Percentiles rank a stretch among this genome's conserved stretches.
Conservation (phyloP, 2,113 vertebrate genomes). For the Naja naja region DNA sequence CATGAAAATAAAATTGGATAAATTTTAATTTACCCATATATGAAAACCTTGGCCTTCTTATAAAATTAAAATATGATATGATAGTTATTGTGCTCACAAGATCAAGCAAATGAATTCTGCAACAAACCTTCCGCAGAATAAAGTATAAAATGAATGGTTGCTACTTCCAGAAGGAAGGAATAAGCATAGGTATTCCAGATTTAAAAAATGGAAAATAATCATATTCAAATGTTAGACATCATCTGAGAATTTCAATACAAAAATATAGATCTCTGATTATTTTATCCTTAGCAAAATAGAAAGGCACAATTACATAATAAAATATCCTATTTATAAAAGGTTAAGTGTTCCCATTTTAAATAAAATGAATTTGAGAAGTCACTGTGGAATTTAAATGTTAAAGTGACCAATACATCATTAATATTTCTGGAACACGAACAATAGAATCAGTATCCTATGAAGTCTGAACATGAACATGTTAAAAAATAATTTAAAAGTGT, state of each 20-base stretch:
- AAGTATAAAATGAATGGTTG: constrained; percentile 36
- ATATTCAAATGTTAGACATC: constrained; percentile 70
- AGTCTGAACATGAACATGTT: constrained; percentile 60
- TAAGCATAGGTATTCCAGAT: constrained; percentile 66
- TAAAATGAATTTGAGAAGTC: constrained; percentile 55
- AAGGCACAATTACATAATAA: constrained; percentile 76
- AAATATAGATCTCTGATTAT: constrained; percentile 77
- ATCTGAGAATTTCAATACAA: constrained; percentile 75
- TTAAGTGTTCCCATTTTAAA: constrained; percentile 53
- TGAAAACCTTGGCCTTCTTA: background rate
- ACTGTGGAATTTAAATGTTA: constrained; percentile 54
- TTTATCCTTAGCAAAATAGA: constrained; percentile 73
- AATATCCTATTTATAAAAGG: constrained; percentile 59
- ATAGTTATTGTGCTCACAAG: background rate
- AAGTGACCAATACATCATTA: constrained; percentile 70
- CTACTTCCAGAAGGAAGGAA: constrained; percentile 52
- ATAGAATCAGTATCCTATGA: constrained; percentile 69
- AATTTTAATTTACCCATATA: background rate
- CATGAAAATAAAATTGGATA: background rate
- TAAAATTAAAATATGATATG: background rate
- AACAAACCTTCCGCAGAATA: constrained; percentile 51
- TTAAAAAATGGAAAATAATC: constrained; percentile 55
- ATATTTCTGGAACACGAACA: constrained; percentile 72
- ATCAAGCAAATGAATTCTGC: constrained; percentile 44
- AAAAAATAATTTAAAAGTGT: constrained; percentile 55